Conservation (phyloP, 1,140 invertebrate genomes). For the Cepaea nemoralis region DNA sequence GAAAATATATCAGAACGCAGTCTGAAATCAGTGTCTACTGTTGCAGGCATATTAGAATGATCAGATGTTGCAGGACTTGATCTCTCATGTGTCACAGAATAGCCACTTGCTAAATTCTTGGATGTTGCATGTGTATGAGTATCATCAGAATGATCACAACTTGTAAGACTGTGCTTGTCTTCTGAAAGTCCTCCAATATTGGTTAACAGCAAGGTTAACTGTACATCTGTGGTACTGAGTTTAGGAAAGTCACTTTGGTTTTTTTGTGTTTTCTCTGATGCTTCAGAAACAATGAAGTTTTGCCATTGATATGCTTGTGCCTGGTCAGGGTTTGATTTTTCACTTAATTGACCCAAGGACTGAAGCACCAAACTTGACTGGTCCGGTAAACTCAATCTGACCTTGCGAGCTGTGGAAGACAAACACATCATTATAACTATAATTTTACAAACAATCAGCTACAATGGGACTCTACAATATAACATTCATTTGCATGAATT, state of each 20-base stretch:
- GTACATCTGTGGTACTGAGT: background rate
- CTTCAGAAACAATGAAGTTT: background rate
- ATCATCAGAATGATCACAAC: background rate
- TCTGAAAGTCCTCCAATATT: background rate
- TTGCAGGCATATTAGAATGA: background rate
- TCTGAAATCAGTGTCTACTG: background rate
- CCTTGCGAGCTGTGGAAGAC: conserved; percentile 25
- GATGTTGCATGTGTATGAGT: background rate
- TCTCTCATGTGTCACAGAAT: background rate
- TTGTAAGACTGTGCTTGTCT: background rate
- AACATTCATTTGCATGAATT: too few species aligned
- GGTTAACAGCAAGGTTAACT: background rate
- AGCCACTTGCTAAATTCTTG: background rate
- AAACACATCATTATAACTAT: conserved; percentile 8
- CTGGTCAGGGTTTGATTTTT: background rate
- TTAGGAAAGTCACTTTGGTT: background rate
- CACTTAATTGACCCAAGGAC: background rate
- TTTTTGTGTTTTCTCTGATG: background rate
- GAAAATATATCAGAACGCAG: background rate
- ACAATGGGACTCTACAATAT: too few species aligned
- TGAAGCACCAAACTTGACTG: conserved; percentile 4
- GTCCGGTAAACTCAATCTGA: conserved; percentile 16
- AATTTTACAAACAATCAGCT: too few species aligned
- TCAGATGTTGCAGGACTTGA: conserved; percentile 17
- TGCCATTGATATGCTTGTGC: background rate